Evolutionary conservation across 2,888 invertebrate species (phyloP), one percentile per base, ranked within the genome.

Genomic region (Crepidodera aurea): DNA sequence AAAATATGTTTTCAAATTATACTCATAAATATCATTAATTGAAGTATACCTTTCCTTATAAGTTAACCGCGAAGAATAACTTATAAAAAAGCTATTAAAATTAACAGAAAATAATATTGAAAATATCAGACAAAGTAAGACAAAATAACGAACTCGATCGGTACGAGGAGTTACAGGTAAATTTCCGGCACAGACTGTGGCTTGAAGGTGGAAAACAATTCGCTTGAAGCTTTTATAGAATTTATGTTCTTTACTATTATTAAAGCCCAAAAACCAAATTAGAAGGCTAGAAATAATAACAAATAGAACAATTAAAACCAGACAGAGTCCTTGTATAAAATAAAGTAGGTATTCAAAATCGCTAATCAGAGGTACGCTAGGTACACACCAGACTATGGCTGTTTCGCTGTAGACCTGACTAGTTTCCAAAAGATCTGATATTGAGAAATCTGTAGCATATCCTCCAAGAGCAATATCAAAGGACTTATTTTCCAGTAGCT

Each of bases 401-500:
- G 60, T 58, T 13, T 56, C 25, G 8, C 15, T 44, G 37, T 58
- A 66, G 8, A 59, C 57, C 4, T 16, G 42, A 29, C 59, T 57
- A 2, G 44, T 32, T 19, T 53, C 59, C 8, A 62, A 54, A 29
- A 54, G 4, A 12, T 25, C 2, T 15, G 46, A 39, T 7, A 10
- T 16, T 10, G 25, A 42, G 6, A 29, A 46, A 7, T 46, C 56
- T 32, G 37, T 53, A 5, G 64, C 54, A 27, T 51, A 62, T 34
- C 66, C 62, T n/a, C 66, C 66, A 16, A 62, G 18, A 13, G 50
- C 40, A 19, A 66, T 19, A 27, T 66, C 66, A 6, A 39, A 25
- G 16, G 59, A 48, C 29, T 59, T 59, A 22, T 60, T 46, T 18
- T 27, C 37, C 13, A 66, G 25, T 2, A 32, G 7, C 16, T 27